These are phyloP conservation scores for Sciurus niger DNA, from an alignment of 2,113 vertebrate species.

Conservation along the genomic window DNA sequence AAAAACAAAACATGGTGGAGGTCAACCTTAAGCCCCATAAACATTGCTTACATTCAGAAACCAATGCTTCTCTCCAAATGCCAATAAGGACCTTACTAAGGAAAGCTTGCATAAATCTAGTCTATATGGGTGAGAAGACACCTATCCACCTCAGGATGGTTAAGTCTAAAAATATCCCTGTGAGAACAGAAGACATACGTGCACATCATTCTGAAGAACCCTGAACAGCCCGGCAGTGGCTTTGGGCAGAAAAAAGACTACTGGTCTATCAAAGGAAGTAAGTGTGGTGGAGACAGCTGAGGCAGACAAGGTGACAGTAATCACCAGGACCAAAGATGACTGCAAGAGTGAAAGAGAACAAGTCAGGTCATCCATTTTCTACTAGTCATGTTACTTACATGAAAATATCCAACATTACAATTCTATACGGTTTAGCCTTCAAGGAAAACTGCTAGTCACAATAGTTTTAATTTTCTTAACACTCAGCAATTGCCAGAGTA, in stretches of 20 bases:
- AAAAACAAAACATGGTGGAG: neutral
- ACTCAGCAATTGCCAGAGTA: neutral
- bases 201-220: neutral
- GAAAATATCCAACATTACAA: neutral
- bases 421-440: neutral
- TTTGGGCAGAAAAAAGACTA: neutral
- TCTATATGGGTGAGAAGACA: slow-evolving; percentile 29
- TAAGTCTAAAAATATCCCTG: slow-evolving; percentile 48
- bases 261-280: slow-evolving; percentile 6
- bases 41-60: slow-evolving; percentile 37
- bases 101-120: neutral
- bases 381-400: neutral
- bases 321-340: neutral
- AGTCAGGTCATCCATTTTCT: neutral
- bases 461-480: neutral
- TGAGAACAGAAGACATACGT: slow-evolving; percentile 23
- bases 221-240: neutral
- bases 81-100: neutral
- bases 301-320: neutral
- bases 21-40: neutral
- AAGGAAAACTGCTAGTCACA: neutral
- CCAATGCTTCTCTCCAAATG: neutral
- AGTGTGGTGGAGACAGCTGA: neutral
- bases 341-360: neutral
- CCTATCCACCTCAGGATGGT: neutral